Evolutionary conservation across 1,140 invertebrate genomes (phyloP), one percentile per base, ranked within the genome.

Genomic region (Aphis craccivora): DNA sequence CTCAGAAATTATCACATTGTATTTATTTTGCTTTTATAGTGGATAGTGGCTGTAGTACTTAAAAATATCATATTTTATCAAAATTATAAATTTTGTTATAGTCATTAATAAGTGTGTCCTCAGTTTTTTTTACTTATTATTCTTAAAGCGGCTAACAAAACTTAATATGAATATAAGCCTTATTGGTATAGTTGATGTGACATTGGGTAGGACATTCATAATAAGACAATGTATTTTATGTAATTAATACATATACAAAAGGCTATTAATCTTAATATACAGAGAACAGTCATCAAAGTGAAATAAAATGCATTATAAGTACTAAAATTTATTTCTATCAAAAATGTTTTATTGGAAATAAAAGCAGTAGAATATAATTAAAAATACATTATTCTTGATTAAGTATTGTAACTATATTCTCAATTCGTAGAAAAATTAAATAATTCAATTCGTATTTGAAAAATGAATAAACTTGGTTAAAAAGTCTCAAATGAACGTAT

Each of bases 311-410:
- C 35, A 22, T 81, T 37, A 81, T 37, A 23, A 37, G 35, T 37
- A 83, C 60, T n/a, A n/a, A n/a, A 76, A 76, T n/a, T n/a, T 76
- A 76, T 76, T 37, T 83, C 8, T 83, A 83, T 83, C 20, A 2
- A 37, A 37, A 83, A 37, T 83, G 11, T 83, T 22, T 83, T 23
- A 83, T 83, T 23, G 76, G 35, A 37, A 84, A 84, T 84, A 40
- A 43, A 43, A 43, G 23, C 37, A 23, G 9, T 84, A 43, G 18
- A 37, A 37, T 43, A 84, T 40, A 43, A 84, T 40, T 84, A 84
- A 84, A 84, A 84, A 30, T 83, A 83, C 76, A 83, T 83, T 83
- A 83, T 20, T 83, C 76, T 35, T 83, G 76, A 83, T 76, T 76
- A 76, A 76, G 30, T 76, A 30, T n/a, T n/a, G n/a, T 18, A 76